These are phyloP conservation scores for Galagoides demidoff DNA, from an alignment of 2,797 vertebrate genomes.

Conservation along the genomic window DNA sequence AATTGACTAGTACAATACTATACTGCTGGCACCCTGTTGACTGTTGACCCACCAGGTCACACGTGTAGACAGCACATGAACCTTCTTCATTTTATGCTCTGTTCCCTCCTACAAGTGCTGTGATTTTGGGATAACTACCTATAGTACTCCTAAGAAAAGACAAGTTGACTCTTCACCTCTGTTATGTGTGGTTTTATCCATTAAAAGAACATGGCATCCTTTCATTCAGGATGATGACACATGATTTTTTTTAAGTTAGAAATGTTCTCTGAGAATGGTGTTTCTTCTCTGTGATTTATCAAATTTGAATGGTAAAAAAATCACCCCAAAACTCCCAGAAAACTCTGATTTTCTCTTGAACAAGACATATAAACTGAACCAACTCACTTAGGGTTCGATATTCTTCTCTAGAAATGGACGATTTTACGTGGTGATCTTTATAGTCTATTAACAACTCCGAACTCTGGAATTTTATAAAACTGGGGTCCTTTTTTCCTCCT, in stretches of 20 bases:
- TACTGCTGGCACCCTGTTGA: conserved; percentile 76
- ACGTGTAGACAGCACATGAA: conserved; percentile 75
- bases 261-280: conserved; percentile 76
- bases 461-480: background rate
- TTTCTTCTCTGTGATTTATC: conserved; percentile 75
- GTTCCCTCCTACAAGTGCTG: conserved; percentile 75
- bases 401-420: background rate
- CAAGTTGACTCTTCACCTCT: conserved; percentile 80
- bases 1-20: conserved; percentile 83
- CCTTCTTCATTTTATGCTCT: conserved; percentile 82
- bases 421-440: conserved; percentile 30
- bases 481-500: conserved; percentile 25
- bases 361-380: background rate
- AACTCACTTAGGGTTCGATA: background rate
- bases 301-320: conserved; percentile 74
- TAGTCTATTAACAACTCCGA: background rate
- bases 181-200: conserved; percentile 77
- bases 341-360: conserved; percentile 41
- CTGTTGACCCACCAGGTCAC: conserved; percentile 82
- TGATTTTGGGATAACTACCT: conserved; percentile 81
- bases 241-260: conserved; percentile 74
- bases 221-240: conserved; percentile 76
- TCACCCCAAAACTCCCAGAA: conserved; percentile 18
- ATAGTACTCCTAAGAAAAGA: conserved; percentile 80
- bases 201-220: conserved; percentile 75